phyloP scores from a whole-genome alignment of 2,888 invertebrate genomes.

The Trissolcus japonicus region DNA sequence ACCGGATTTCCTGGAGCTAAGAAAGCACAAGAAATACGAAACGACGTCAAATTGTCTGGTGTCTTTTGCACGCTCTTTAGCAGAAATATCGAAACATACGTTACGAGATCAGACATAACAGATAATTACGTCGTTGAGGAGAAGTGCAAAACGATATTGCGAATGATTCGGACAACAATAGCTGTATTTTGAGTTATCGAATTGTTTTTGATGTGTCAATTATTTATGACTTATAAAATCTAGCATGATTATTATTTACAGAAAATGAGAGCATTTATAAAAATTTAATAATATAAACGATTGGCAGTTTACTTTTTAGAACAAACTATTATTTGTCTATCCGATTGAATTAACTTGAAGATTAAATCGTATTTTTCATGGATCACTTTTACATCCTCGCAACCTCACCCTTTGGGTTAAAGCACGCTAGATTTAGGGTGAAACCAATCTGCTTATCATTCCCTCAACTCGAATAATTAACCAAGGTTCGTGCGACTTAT shows the following conservation, averaged over 20 bases:
- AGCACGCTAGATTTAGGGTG: slow-evolving; percentile 71
- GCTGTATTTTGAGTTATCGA: not conserved
- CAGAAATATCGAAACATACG: slow-evolving; percentile 33
- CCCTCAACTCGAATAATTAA: slow-evolving; percentile 76
- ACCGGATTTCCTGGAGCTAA: slow-evolving; percentile 52
- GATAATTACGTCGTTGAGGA: slow-evolving; percentile 45
- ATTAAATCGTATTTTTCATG: slow-evolving; percentile 46
- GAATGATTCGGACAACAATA: slow-evolving; percentile 44
- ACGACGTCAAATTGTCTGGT: slow-evolving; percentile 43
- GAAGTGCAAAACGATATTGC: slow-evolving; percentile 50
- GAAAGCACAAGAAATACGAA: slow-evolving; percentile 42
- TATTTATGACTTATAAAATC: too few species aligned
- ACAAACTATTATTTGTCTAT: too few species aligned
- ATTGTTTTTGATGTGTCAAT: too few species aligned
- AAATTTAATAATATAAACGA: too few species aligned
- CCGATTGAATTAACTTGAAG: slow-evolving; percentile 2
- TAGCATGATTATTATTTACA: too few species aligned
- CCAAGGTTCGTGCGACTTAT: slow-evolving; percentile 69
- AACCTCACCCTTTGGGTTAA: slow-evolving; percentile 63
- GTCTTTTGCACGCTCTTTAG: slow-evolving; percentile 41
- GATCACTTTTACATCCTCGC: slow-evolving; percentile 50
- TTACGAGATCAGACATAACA: slow-evolving; percentile 46
- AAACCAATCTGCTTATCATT: slow-evolving; percentile 76
- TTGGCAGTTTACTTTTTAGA: too few species aligned
- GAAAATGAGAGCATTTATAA: too few species aligned